phyloP scores from a whole-genome alignment of 2,113 vertebrate genomes.

The Sapajus apella region DNA sequence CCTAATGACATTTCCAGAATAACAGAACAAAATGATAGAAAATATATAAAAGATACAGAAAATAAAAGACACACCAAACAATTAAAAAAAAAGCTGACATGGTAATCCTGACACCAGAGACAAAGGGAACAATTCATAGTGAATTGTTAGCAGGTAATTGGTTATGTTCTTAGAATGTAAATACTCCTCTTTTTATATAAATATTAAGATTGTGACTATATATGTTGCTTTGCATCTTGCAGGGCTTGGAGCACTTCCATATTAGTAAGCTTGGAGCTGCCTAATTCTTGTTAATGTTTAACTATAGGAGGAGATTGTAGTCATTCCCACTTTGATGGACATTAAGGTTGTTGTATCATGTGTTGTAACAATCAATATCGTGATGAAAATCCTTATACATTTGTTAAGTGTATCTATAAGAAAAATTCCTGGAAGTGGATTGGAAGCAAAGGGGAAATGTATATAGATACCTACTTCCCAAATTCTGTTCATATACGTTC shows the following conservation, averaged over 20 bases:
- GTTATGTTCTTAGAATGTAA: not conserved
- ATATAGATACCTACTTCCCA: not conserved
- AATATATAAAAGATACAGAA: not conserved
- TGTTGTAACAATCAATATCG: not conserved
- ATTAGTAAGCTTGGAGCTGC: not conserved
- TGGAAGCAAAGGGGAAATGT: not conserved
- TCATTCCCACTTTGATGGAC: not conserved
- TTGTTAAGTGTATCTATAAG: not conserved
- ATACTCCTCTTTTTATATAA: not conserved
- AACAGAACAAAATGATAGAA: constrained; percentile 9
- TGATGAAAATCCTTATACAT: not conserved
- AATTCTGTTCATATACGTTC: not conserved
- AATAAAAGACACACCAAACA: not conserved
- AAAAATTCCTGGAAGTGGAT: not conserved
- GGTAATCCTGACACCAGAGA: not conserved
- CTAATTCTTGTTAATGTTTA: not conserved
- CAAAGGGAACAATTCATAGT: not conserved
- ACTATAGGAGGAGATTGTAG: not conserved
- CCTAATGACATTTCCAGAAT: not conserved
- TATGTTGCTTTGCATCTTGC: not conserved
- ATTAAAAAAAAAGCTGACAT: not conserved
- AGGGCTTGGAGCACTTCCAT: not conserved
- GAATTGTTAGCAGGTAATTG: not conserved
- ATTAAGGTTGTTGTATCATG: not conserved
- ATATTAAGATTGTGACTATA: not conserved